Percentiles rank a stretch among this genome's conserved stretches.
These are phyloP conservation scores for Sesia apiformis DNA, from an alignment of 2,888 invertebrate species.

Conservation along the genomic window DNA sequence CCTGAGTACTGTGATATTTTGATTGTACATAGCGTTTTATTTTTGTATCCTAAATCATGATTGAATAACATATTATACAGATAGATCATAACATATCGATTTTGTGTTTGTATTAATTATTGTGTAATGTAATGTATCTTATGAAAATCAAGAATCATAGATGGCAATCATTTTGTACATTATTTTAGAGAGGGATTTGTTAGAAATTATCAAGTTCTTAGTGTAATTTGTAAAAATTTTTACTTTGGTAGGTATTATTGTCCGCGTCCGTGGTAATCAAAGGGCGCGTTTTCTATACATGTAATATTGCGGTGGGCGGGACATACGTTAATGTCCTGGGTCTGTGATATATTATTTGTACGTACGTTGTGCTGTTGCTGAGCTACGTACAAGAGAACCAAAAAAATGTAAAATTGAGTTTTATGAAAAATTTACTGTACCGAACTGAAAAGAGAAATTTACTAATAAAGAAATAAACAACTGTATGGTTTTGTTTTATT, in stretches of 20 bases:
- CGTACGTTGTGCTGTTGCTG: slow-evolving; percentile 10
- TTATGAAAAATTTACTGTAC: slow-evolving; percentile 61
- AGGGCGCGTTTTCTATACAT: slow-evolving; percentile 48
- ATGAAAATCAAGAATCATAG: background rate
- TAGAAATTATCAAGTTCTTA: slow-evolving; percentile 54
- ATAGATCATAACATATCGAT: slow-evolving; percentile 32
- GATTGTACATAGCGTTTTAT: slow-evolving; percentile 55
- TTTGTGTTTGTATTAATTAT: background rate
- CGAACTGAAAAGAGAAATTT: slow-evolving; percentile 47
- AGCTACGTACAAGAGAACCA: slow-evolving; percentile 25
- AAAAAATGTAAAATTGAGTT: slow-evolving; percentile 58
- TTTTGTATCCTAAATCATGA: slow-evolving; percentile 53
- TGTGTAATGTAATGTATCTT: background rate
- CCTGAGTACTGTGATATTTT: slow-evolving; percentile 49
- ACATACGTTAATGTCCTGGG: slow-evolving; percentile 32
- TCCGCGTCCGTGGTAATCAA: slow-evolving; percentile 46
- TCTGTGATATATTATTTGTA: slow-evolving; percentile 53
- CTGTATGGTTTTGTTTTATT: slow-evolving; percentile 22
- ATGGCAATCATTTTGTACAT: background rate
- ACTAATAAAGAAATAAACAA: slow-evolving; percentile 54
- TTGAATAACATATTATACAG: slow-evolving; percentile 35
- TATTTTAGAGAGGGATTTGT: slow-evolving; percentile 40
- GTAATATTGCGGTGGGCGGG: slow-evolving; percentile 30
- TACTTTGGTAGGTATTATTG: slow-evolving; percentile 60
- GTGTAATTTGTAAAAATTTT: slow-evolving; percentile 51